Percentiles rank a stretch among this genome's conserved stretches.
Evolutionary conservation across 2,113 vertebrate species (phyloP).

Genomic region (Nyctereutes procyonoides): DNA sequence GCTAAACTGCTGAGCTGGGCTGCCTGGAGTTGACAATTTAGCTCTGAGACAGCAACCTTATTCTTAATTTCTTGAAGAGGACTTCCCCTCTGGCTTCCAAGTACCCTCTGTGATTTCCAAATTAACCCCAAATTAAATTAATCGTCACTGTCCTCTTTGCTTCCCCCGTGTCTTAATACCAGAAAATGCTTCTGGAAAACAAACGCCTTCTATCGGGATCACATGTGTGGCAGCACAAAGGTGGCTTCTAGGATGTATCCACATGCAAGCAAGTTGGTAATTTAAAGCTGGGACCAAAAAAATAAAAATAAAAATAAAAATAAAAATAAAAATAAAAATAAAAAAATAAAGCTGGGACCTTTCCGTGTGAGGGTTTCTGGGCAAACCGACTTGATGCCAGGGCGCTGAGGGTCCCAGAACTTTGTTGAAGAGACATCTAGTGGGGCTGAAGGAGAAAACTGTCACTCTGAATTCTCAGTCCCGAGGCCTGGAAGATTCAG

Average conservation of each 20-base stretch:
- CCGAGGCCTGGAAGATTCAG: background rate
- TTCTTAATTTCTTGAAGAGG: background rate
- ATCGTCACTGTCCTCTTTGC: background rate
- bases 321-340: no score
- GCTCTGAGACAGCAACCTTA: background rate
- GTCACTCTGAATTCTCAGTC: background rate
- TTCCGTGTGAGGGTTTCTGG: background rate
- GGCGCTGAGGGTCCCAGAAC: background rate
- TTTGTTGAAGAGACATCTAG: slow-evolving; percentile 72
- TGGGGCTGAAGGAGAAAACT: slow-evolving; percentile 50
- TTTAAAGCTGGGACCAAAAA: background rate
- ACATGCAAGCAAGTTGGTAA: background rate
- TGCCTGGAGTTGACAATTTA: background rate
- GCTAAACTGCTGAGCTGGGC: no score
- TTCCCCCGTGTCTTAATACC: background rate
- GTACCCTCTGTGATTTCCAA: background rate
- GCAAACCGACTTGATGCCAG: background rate
- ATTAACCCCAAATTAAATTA: background rate
- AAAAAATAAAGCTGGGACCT: background rate
- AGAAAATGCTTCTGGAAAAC: background rate
- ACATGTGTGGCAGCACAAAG: background rate
- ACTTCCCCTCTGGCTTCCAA: background rate
- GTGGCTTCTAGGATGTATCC: background rate
- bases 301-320: no score
- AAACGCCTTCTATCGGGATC: background rate